Conservation (phyloP, 2,797 vertebrate genomes). For the Manis pentadactyla region DNA sequence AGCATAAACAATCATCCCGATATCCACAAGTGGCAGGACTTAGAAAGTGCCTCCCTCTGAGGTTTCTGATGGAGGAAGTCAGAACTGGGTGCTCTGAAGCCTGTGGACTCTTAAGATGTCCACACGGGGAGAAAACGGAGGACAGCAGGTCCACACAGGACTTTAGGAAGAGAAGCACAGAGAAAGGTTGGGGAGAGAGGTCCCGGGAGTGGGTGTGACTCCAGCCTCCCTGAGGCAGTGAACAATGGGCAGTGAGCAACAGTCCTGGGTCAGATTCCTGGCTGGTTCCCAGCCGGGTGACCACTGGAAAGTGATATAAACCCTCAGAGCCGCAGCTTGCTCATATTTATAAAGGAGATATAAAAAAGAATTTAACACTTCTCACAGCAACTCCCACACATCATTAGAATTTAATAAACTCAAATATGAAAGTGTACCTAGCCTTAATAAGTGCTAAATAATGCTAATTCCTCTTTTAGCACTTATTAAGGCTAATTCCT, state of each 20-base stretch:
- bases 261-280: not conserved
- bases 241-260: not conserved
- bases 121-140: not conserved
- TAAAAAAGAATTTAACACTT: not conserved
- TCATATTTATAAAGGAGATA: not conserved
- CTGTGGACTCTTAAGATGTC: not conserved
- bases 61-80: not conserved
- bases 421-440: not conserved
- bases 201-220: not conserved
- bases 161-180: not conserved
- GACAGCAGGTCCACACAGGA: not conserved
- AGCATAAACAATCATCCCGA: conserved; percentile 61
- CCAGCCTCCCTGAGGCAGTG: not conserved
- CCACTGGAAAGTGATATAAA: not conserved
- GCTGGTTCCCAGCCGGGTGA: not conserved
- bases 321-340: not conserved
- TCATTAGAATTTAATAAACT: conserved; percentile 28
- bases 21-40: conserved; percentile 7
- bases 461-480: not conserved
- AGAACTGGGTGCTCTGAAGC: not conserved
- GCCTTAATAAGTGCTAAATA: not conserved
- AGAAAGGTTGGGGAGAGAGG: not conserved
- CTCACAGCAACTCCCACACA: not conserved
- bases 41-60: not conserved
- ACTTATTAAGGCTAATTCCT: not conserved